Conservation (phyloP, 1,140 invertebrate genomes). For the Drosophila mayri region DNA sequence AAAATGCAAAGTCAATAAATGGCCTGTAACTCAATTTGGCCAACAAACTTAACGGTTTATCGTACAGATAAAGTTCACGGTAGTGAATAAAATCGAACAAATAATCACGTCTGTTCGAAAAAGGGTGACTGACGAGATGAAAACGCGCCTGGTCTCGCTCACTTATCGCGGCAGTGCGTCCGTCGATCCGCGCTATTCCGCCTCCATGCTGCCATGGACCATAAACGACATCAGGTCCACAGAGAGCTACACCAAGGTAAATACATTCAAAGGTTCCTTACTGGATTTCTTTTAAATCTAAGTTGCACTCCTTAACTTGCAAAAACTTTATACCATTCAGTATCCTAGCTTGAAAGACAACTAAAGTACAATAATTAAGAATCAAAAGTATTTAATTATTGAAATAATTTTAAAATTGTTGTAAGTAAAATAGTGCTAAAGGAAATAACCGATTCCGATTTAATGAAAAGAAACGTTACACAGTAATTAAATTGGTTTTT, state of each 20-base stretch:
- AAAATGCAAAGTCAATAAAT: conserved; percentile 55
- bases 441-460: too few species aligned
- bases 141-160: conserved; percentile 89
- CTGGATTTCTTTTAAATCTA: neutral
- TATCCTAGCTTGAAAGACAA: too few species aligned
- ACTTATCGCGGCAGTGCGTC: conserved; percentile 90
- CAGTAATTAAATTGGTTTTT: too few species aligned
- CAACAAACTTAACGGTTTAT: conserved; percentile 37
- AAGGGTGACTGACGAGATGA: conserved; percentile 82
- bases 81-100: conserved; percentile 26
- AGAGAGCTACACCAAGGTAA: conserved; percentile 86
- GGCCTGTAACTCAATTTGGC: conserved; percentile 39
- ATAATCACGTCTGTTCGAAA: conserved; percentile 8
- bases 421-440: too few species aligned
- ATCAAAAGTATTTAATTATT: too few species aligned
- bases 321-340: too few species aligned
- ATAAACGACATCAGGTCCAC: conserved; percentile 88
- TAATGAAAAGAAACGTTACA: too few species aligned
- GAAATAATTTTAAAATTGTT: too few species aligned
- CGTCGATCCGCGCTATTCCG: conserved; percentile 90
- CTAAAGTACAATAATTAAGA: too few species aligned
- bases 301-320: neutral
- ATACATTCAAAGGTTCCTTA: neutral
- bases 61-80: conserved; percentile 7
- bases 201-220: conserved; percentile 92